Evolutionary conservation across 2,113 vertebrate genomes (phyloP), one percentile per base, ranked within the genome.

Genomic region (Chlorodrepanis virens): DNA sequence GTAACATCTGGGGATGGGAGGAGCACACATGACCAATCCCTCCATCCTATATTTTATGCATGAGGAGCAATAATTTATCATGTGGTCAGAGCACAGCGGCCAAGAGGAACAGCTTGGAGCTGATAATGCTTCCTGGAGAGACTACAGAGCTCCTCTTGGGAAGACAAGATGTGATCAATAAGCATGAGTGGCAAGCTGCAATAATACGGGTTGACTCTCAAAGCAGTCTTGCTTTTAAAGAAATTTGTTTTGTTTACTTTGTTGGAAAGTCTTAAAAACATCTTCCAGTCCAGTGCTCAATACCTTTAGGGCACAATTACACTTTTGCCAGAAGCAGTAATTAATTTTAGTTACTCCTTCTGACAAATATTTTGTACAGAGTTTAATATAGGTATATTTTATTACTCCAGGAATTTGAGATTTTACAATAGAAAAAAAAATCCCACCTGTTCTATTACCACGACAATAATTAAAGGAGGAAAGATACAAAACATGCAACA

Each of bases 331-430:
- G 63, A 76, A 92, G 72, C 45, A 87, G 50, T 90, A 89, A 89
- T 93, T 95, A 91, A 93, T 89, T 92, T 95, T 87, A 92, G 90
- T 93, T 90, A 87, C 39, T 53, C 44, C 47, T 90, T 74, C 93
- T 88, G 39, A 93, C 75, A 89, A 93, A 78, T 68, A 84, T 47
- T 95, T 92, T 56, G 44, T 71, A 61, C 37, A 28, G 39, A 60
- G 31, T 33, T 10, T n/a, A 87, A 83, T 4, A 5, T 4, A 69
- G 39, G 13, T 74, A 84, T 44, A 24, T 69, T 94, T 75, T 76
- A 87, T 75, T 95, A 84, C 83, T 52, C 47, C 44, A 70, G 53
- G 64, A 94, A 84, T 50, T 71, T n/a, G 50, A 59, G 49, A 53
- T 85, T 86, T 74, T 61, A 64, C 37, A 56, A n/a, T 28, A 75